Evolutionary conservation across 2,888 invertebrate species (phyloP).

Genomic region (Nasonia oneida): DNA sequence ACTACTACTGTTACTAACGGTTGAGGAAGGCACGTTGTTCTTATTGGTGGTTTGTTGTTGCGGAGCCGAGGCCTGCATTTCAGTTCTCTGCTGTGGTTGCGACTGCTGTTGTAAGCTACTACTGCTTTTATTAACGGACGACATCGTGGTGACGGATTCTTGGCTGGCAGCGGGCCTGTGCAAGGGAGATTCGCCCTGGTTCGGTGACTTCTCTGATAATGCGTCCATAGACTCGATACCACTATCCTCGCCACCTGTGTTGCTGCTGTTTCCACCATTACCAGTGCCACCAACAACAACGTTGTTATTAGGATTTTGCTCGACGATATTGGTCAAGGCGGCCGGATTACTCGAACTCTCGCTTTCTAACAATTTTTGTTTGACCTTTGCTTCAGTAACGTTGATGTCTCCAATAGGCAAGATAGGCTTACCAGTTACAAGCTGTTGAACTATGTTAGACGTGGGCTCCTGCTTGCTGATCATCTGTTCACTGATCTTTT

Average conservation of each 20-base stretch:
- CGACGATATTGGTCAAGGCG: constrained; percentile 70
- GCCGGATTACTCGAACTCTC: constrained; percentile 68
- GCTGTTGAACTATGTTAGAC: constrained; percentile 61
- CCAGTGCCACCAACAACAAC: constrained; percentile 44
- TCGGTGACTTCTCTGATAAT: constrained; percentile 94
- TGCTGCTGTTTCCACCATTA: constrained; percentile 65
- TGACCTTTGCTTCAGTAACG: constrained; percentile 81
- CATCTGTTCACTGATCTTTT: constrained; percentile 53
- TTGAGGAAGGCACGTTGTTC: constrained; percentile 78
- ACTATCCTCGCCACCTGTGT: constrained; percentile 89
- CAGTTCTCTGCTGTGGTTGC: constrained; percentile 37
- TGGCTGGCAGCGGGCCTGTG: constrained; percentile 78
- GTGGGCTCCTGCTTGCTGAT: constrained; percentile 62
- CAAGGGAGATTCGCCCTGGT: constrained; percentile 88
- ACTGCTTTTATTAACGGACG: constrained; percentile 12
- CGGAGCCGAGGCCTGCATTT: constrained; percentile 51
- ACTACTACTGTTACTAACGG: constrained; percentile 73
- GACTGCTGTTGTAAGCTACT: constrained; percentile 32
- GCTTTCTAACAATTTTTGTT: constrained; percentile 82
- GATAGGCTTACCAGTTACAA: constrained; percentile 67
- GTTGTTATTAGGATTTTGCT: constrained; percentile 46
- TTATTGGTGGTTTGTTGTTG: constrained; percentile 76
- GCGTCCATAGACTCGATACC: constrained; percentile 97
- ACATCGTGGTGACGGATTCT: constrained; percentile 56
- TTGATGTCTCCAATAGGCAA: constrained; percentile 80